Evolutionary conservation across 2,113 vertebrate species (phyloP).

Genomic region (Ovis aries): DNA sequence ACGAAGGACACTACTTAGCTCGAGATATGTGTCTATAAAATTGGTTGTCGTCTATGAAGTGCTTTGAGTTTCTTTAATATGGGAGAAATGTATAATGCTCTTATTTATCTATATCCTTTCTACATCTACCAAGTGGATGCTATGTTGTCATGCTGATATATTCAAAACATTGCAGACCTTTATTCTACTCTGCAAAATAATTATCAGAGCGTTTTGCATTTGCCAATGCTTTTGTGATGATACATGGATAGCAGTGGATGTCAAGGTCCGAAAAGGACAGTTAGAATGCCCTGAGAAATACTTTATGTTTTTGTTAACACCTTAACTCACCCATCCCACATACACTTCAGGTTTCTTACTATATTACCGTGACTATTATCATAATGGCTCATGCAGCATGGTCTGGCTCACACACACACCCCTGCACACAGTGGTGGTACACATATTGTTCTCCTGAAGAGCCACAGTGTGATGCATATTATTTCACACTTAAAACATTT

Average conservation of each 20-base stretch:
- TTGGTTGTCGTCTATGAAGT: neutral
- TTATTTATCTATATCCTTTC: neutral
- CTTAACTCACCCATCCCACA: neutral
- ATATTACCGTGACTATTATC: neutral
- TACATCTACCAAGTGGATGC: neutral
- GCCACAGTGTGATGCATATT: neutral
- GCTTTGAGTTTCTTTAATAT: neutral
- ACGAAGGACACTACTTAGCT: neutral
- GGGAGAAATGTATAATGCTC: neutral
- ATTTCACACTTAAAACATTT: constrained; percentile 48
- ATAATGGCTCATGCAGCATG: neutral
- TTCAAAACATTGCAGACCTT: constrained; percentile 24
- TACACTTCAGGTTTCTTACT: neutral
- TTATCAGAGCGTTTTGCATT: neutral
- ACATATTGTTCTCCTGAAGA: neutral
- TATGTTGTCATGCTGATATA: neutral
- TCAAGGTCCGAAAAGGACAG: constrained; percentile 36
- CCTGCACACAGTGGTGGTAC: neutral
- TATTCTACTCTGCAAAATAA: neutral
- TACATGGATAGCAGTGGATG: neutral
- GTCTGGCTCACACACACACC: neutral
- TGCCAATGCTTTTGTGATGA: constrained; percentile 6
- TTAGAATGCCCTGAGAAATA: neutral
- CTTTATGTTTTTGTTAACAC: neutral
- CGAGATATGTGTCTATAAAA: neutral